phyloP scores from a whole-genome alignment of 2,113 vertebrate species.

The Engystomops pustulosus region DNA sequence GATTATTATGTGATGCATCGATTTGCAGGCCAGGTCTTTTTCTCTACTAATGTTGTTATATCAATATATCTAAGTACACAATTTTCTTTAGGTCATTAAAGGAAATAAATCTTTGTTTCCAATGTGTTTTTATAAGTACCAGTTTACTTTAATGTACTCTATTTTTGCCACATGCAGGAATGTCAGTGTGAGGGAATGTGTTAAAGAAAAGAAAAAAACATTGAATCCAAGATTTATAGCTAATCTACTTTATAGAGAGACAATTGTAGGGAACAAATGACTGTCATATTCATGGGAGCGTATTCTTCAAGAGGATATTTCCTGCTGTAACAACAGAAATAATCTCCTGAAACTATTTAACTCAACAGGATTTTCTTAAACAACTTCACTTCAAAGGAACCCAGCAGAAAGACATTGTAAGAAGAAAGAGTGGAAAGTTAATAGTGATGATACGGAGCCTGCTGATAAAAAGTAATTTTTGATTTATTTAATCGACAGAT shows the following conservation, averaged over 20 bases:
- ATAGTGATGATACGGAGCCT: slow-evolving; percentile 44
- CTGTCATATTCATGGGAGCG: slow-evolving; percentile 31
- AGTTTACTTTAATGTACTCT: background rate
- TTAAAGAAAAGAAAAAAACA: slow-evolving; percentile 15
- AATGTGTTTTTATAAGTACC: background rate
- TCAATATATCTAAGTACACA: too few species aligned
- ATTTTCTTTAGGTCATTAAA: too few species aligned
- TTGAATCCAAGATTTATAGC: slow-evolving; percentile 34
- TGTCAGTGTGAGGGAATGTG: background rate
- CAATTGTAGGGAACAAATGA: slow-evolving; percentile 51
- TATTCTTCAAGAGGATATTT: slow-evolving; percentile 55
- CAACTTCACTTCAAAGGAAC: slow-evolving; percentile 55
- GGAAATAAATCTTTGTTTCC: background rate
- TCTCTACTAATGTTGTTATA: too few species aligned
- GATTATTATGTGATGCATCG: too few species aligned
- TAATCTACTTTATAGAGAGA: slow-evolving; percentile 51
- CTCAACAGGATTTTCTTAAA: slow-evolving; percentile 59
- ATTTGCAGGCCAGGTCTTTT: too few species aligned
- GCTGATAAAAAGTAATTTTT: slow-evolving; percentile 57
- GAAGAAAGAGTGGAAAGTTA: slow-evolving; percentile 32
- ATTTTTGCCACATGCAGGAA: slow-evolving; percentile 12
- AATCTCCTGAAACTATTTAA: slow-evolving; percentile 59
- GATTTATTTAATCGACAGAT: slow-evolving; percentile 53
- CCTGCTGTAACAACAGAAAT: slow-evolving; percentile 58
- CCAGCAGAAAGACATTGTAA: slow-evolving; percentile 47